Percentiles rank a stretch among this genome's conserved stretches.
Evolutionary conservation across 2,888 invertebrate genomes (phyloP).

Genomic region (Coleophora deauratella): DNA sequence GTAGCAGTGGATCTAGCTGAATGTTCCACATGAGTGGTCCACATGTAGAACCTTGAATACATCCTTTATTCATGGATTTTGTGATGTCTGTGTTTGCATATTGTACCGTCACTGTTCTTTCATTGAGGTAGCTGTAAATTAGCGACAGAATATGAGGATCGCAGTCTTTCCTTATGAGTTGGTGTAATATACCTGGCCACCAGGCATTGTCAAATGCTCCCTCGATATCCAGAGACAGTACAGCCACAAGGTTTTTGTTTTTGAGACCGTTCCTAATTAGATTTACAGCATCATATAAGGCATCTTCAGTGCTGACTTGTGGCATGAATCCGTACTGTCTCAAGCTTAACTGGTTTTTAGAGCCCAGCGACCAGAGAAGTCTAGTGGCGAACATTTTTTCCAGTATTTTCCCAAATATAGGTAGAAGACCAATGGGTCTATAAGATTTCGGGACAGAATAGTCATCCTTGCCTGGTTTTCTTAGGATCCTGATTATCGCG

Average conservation of each 20-base stretch:
- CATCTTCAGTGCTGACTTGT: conserved; percentile 12
- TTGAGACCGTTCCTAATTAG: not conserved
- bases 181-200: conserved; percentile 12
- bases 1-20: conserved; percentile 11
- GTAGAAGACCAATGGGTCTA: conserved; percentile 12
- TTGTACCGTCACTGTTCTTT: conserved; percentile 4
- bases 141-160: not conserved
- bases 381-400: conserved; percentile 11
- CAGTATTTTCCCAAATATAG: conserved; percentile 11
- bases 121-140: conserved; percentile 8
- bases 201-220: conserved; percentile 16
- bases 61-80: conserved; percentile 11
- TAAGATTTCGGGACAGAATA: conserved; percentile 9
- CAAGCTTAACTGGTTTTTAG: not conserved
- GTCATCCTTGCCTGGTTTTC: conserved; percentile 6
- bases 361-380: conserved; percentile 5
- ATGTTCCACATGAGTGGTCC: conserved; percentile 17
- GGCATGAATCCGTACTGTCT: conserved; percentile 16
- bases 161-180: not conserved
- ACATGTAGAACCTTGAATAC: conserved; percentile 14
- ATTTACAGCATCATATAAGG: conserved; percentile 7
- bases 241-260: conserved; percentile 4
- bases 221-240: conserved; percentile 14
- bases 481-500: conserved; percentile 6
- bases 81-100: conserved; percentile 8